Percentiles rank a stretch among this genome's conserved stretches.
Evolutionary conservation across 2,888 invertebrate species (phyloP).

Genomic region (Acanthacorydalis orientalis): DNA sequence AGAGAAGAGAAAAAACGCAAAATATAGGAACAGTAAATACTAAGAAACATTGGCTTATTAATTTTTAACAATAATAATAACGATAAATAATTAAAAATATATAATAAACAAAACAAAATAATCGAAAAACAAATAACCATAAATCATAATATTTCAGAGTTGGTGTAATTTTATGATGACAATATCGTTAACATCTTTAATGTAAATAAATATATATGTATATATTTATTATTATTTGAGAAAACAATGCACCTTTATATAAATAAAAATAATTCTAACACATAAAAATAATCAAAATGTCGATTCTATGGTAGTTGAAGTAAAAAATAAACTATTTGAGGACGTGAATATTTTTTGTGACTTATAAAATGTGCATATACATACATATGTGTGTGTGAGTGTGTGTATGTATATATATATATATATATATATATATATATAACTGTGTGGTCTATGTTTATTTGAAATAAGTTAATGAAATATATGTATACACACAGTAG

Average conservation of each 20-base stretch:
- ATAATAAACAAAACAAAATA: background rate
- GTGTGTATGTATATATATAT: too few relatives aligned
- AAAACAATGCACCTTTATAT: too few relatives aligned
- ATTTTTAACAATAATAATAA: conserved; percentile 10
- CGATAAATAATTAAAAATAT: conserved; percentile 10
- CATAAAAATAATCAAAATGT: background rate
- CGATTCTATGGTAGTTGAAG: background rate
- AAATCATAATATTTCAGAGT: background rate
- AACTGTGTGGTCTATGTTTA: too few relatives aligned
- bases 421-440: too few relatives aligned
- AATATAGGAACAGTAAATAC: conserved; percentile 28
- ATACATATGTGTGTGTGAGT: too few relatives aligned
- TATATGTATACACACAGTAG: too few relatives aligned
- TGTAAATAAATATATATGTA: background rate
- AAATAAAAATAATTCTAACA: background rate
- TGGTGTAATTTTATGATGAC: background rate
- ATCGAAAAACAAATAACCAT: background rate
- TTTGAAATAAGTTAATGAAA: too few relatives aligned
- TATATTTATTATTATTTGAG: too few relatives aligned
- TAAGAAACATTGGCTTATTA: conserved; percentile 20
- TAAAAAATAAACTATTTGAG: too few relatives aligned
- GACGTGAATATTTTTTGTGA: too few relatives aligned
- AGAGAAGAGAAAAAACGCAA: conserved; percentile 30
- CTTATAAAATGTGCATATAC: too few relatives aligned
- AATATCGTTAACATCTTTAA: background rate